These are phyloP conservation scores for Drosophila aldrichi DNA, from an alignment of 2,888 invertebrate species.

Conservation along the genomic window DNA sequence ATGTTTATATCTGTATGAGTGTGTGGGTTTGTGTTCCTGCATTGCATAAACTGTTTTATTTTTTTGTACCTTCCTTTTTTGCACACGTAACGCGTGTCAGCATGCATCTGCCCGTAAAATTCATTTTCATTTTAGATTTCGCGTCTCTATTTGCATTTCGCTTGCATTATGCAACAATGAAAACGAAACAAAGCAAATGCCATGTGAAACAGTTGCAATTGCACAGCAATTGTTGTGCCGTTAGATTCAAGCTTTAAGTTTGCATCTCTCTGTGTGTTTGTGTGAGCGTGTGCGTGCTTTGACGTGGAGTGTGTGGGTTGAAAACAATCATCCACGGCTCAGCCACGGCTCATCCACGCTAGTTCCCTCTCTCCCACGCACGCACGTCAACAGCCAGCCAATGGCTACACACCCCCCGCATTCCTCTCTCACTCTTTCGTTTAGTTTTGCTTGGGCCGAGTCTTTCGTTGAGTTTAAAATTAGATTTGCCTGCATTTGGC, in stretches of 20 bases:
- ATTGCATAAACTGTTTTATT: conserved; percentile 50
- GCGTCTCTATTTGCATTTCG: conserved; percentile 37
- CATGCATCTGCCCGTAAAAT: conserved; percentile 57
- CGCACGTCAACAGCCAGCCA: conserved; percentile 13
- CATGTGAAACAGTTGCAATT: conserved; percentile 53
- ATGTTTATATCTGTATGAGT: background rate
- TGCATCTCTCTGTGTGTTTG: background rate
- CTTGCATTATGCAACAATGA: conserved; percentile 64
- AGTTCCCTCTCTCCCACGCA: conserved; percentile 26
- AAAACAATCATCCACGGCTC: conserved; percentile 42
- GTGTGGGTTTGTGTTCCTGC: conserved; percentile 8
- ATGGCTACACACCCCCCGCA: background rate
- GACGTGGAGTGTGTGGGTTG: conserved; percentile 28
- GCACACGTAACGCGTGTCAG: conserved; percentile 50
- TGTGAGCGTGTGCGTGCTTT: conserved; percentile 10
- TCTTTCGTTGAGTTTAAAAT: conserved; percentile 52
- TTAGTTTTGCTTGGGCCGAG: conserved; percentile 13
- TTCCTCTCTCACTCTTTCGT: background rate
- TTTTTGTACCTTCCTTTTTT: conserved; percentile 3
- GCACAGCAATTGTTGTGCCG: conserved; percentile 27
- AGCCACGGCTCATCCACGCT: conserved; percentile 34
- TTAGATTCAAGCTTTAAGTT: conserved; percentile 34
- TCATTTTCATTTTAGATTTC: conserved; percentile 35
- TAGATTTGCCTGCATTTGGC: conserved; percentile 43
- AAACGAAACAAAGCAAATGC: conserved; percentile 56